These are phyloP conservation scores for Pholis gunnellus DNA, from an alignment of 2,113 vertebrate genomes.

Conservation along the genomic window DNA sequence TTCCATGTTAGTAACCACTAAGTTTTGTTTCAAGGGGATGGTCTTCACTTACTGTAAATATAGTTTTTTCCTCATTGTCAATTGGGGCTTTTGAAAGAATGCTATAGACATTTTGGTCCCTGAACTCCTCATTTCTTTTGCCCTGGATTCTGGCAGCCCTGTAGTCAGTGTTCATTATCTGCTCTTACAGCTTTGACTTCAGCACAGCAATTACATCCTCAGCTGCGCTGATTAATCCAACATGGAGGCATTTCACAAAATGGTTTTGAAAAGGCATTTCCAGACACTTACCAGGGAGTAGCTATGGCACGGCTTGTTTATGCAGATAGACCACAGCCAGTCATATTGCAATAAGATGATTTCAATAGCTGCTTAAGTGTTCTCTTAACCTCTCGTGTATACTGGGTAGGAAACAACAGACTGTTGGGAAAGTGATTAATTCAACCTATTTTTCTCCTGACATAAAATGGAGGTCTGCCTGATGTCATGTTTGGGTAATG, in stretches of 20 bases:
- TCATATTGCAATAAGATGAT: constrained; percentile 78
- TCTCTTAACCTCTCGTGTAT: constrained; percentile 75
- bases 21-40: neutral
- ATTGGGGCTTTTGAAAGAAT: constrained; percentile 33
- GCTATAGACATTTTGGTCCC: constrained; percentile 57
- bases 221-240: constrained; percentile 84
- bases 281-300: constrained; percentile 77
- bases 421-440: constrained; percentile 69
- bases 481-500: constrained; percentile 64
- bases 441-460: constrained; percentile 60
- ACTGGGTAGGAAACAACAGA: constrained; percentile 65
- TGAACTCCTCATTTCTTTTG: constrained; percentile 70
- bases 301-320: constrained; percentile 76
- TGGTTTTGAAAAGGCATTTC: constrained; percentile 80
- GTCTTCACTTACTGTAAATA: constrained; percentile 22
- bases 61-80: constrained; percentile 35
- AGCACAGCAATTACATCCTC: constrained; percentile 84
- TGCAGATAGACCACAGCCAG: constrained; percentile 75
- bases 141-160: constrained; percentile 76
- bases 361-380: constrained; percentile 79
- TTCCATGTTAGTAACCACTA: neutral
- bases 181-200: constrained; percentile 83
- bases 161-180: constrained; percentile 82
- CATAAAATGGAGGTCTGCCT: constrained; percentile 59
- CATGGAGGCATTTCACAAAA: constrained; percentile 82